These are phyloP conservation scores for Oceanodroma leucorhoa DNA, from an alignment of 2,797 vertebrate genomes.

Conservation along the genomic window DNA sequence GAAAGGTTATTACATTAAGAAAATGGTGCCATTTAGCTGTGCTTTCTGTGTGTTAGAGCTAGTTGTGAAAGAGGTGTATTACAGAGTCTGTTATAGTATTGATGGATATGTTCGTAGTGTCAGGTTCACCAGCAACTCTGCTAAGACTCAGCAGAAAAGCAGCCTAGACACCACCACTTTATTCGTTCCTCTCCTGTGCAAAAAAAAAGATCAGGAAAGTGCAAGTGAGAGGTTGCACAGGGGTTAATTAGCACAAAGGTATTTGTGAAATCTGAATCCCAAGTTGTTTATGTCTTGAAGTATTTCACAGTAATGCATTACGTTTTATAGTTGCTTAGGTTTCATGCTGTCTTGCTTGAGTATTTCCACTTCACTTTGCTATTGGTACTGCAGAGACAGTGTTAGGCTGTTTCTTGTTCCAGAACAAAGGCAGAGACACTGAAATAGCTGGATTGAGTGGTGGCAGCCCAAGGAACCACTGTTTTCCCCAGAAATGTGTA, in stretches of 20 bases:
- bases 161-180: neutral
- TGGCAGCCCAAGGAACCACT: neutral
- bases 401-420: neutral
- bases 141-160: neutral
- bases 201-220: neutral
- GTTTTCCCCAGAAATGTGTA: neutral
- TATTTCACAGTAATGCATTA: neutral
- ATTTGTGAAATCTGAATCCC: neutral
- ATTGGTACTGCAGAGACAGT: neutral
- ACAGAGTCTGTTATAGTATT: neutral
- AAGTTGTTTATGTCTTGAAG: neutral
- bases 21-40: neutral
- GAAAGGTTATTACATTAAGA: slow-evolving; percentile 6
- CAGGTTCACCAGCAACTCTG: neutral
- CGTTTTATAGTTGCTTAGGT: neutral
- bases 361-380: neutral
- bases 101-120: neutral
- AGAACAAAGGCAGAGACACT: neutral
- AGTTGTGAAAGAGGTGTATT: neutral
- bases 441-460: neutral
- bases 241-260: neutral
- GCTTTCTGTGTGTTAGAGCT: neutral
- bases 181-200: neutral
- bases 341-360: neutral
- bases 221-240: neutral